Evolutionary conservation across 2,797 vertebrate genomes (phyloP).

Genomic region (Poecile montanus): DNA sequence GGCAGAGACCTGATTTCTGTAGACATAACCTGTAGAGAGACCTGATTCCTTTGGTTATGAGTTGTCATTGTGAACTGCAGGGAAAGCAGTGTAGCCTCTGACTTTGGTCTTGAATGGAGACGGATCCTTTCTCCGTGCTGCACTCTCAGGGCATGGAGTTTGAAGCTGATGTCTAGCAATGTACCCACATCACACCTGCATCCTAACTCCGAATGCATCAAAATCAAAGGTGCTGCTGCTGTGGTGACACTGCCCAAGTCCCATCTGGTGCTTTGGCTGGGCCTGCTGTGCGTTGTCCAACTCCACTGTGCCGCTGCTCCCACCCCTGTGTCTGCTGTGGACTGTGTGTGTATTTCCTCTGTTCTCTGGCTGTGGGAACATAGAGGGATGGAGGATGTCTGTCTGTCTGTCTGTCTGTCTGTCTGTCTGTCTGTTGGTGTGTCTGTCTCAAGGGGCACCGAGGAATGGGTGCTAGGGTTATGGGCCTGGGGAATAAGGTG

Average conservation of each 20-base stretch:
- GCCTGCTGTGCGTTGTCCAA: not conserved
- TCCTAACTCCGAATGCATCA: not conserved
- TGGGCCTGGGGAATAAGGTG: not conserved
- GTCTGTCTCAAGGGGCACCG: not conserved
- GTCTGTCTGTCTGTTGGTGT: not conserved
- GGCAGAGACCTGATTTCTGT: not conserved
- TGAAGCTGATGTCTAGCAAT: not conserved
- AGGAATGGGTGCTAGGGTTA: not conserved
- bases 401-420: not conserved
- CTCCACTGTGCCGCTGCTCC: not conserved
- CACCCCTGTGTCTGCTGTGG: not conserved
- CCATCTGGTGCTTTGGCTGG: not conserved
- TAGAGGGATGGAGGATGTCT: not conserved
- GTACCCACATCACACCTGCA: not conserved
- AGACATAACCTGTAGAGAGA: not conserved
- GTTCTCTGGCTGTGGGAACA: not conserved
- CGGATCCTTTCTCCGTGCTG: not conserved
- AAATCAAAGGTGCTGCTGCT: not conserved
- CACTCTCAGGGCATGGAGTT: not conserved
- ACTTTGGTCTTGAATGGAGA: not conserved
- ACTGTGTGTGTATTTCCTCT: not conserved
- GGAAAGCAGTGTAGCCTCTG: not conserved
- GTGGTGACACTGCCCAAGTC: fast-evolving
- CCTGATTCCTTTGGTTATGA: not conserved
- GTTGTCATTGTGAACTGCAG: not conserved